A percentile compares a stretch with the other conserved stretches of the same genome.
Conservation (phyloP, 1,140 invertebrate genomes). For the Diorhabda elongata region DNA sequence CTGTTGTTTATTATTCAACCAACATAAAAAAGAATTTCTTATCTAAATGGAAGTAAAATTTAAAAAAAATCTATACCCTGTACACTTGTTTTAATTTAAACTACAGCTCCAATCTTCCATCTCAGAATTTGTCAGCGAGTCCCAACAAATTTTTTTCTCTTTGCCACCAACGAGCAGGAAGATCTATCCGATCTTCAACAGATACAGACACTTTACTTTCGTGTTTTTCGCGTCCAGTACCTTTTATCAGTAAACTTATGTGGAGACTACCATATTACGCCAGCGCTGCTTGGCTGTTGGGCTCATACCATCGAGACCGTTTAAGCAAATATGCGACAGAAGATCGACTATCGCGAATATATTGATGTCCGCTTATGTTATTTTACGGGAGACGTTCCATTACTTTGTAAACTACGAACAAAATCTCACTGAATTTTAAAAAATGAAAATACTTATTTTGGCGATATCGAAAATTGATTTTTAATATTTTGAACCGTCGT, state of each 20-base stretch:
- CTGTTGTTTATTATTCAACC: background rate
- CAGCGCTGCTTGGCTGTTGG: conserved; percentile 17
- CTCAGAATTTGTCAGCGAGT: background rate
- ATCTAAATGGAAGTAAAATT: background rate
- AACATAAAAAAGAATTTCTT: background rate
- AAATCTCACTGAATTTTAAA: background rate
- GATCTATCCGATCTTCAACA: conserved; percentile 4
- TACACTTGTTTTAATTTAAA: background rate
- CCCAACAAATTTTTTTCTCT: background rate
- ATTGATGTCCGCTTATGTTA: conserved; percentile 21
- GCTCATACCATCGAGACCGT: conserved; percentile 20
- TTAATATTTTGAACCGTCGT: too few relatives aligned
- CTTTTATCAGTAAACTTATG: conserved; percentile 32
- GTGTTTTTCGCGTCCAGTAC: conserved; percentile 35
- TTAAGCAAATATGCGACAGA: conserved; percentile 34
- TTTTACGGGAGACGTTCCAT: background rate
- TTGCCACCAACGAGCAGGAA: background rate
- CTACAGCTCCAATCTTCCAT: background rate
- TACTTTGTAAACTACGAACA: too few relatives aligned
- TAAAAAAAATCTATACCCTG: background rate
- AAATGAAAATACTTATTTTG: too few relatives aligned
- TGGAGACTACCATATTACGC: conserved; percentile 34
- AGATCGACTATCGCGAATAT: conserved; percentile 33
- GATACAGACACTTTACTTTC: conserved; percentile 35
- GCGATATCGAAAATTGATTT: too few relatives aligned